Evolutionary conservation across 1,140 invertebrate genomes (phyloP).

Genomic region (Hypothenemus hampei): DNA sequence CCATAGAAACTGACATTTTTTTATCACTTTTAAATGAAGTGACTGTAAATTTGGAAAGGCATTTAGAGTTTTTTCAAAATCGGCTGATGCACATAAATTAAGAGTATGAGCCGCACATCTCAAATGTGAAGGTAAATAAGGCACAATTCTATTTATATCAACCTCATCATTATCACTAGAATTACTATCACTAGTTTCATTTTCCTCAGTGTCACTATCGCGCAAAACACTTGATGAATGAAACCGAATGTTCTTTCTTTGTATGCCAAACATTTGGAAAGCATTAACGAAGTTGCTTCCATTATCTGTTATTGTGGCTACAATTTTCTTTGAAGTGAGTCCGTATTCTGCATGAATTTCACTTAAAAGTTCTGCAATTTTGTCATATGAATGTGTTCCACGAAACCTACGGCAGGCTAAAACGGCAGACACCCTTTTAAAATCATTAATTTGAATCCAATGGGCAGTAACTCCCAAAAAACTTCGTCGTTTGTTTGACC

Average conservation of each 20-base stretch:
- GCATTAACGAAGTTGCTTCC: neutral
- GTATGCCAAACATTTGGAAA: neutral
- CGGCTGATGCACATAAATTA: neutral
- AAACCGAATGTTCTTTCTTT: too few species aligned
- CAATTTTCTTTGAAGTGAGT: neutral
- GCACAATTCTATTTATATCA: neutral
- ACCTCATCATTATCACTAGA: neutral
- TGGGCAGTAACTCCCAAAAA: neutral
- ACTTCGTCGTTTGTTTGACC: neutral
- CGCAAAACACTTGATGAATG: too few species aligned
- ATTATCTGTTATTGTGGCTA: neutral
- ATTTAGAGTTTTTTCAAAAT: neutral
- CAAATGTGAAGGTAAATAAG: neutral
- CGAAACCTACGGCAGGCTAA: neutral
- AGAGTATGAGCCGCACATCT: neutral
- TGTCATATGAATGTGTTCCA: neutral
- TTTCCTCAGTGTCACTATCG: neutral
- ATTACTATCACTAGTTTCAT: neutral
- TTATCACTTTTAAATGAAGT: neutral
- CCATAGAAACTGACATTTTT: neutral
- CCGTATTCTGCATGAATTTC: neutral
- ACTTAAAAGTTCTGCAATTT: neutral
- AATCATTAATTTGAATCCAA: neutral
- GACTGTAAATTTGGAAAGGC: neutral
- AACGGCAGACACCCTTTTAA: neutral